A percentile compares a stretch with the other conserved stretches of the same genome.
These are phyloP conservation scores for Muscicapa comitata DNA, from an alignment of 2,797 vertebrate genomes.

Conservation along the genomic window DNA sequence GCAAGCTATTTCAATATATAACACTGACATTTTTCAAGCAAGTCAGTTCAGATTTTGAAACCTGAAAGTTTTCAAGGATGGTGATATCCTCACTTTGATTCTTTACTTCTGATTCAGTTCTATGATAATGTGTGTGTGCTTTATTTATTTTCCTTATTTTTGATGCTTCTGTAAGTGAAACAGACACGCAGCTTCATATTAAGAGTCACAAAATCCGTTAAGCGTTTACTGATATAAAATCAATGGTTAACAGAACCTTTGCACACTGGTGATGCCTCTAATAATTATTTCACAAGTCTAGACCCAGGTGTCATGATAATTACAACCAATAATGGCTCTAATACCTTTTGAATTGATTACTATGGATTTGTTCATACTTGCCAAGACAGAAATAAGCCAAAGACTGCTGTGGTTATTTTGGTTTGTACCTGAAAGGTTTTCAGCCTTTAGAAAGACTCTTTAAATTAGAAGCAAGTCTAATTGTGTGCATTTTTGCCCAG, in stretches of 20 bases:
- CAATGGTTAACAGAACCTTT: conserved; percentile 36
- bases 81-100: not conserved
- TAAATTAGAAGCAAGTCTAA: not conserved
- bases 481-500: not conserved
- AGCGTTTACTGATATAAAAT: conserved; percentile 17
- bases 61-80: not conserved
- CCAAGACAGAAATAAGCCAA: not conserved
- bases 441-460: not conserved
- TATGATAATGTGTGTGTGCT: not conserved
- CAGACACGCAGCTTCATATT: not conserved
- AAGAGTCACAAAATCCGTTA: not conserved
- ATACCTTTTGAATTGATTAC: conserved; percentile 57
- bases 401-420: not conserved
- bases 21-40: conserved; percentile 32
- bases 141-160: not conserved
- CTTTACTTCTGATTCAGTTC: not conserved
- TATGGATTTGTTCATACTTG: conserved; percentile 5
- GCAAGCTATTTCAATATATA: conserved; percentile 25
- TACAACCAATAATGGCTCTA: conserved; percentile 29
- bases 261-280: not conserved
- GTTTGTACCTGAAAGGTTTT: conserved; percentile 3
- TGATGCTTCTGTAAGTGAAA: not conserved
- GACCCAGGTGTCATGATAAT: conserved; percentile 33
- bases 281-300: conserved; percentile 36
- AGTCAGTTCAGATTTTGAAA: not conserved